Percentiles rank a stretch among this genome's conserved stretches.
phyloP scores from a whole-genome alignment of 1,140 invertebrate genomes.

The Plutomurus gul region DNA sequence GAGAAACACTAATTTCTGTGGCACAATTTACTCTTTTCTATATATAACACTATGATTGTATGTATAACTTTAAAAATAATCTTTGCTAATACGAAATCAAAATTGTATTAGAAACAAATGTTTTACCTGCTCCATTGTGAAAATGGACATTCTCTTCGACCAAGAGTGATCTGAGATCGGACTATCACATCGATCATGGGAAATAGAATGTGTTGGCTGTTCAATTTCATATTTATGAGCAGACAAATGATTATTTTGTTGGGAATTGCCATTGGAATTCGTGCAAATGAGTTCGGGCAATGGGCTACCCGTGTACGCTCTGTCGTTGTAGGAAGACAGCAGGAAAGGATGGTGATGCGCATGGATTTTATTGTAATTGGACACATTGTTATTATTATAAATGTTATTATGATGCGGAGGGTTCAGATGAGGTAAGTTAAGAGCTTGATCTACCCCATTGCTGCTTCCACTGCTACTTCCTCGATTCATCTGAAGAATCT shows the following conservation, averaged over 20 bases:
- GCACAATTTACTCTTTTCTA: neutral
- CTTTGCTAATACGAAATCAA: too few relatives aligned
- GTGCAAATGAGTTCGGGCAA: neutral
- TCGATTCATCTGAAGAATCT: neutral
- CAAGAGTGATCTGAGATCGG: neutral
- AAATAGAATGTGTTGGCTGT: neutral
- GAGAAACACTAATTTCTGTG: neutral
- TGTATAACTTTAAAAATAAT: neutral
- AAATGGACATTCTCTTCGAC: neutral
- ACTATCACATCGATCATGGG: neutral
- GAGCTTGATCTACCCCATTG: neutral
- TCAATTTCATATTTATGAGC: neutral
- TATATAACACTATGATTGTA: neutral
- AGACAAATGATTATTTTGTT: neutral
- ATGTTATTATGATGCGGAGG: neutral
- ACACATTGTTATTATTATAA: conserved; percentile 6
- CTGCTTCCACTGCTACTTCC: neutral
- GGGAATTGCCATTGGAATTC: neutral
- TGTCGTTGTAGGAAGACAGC: neutral
- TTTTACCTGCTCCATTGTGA: neutral
- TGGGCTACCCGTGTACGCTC: neutral
- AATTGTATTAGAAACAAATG: too few relatives aligned
- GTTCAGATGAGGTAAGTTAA: neutral
- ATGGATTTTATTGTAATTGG: neutral
- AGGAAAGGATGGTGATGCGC: neutral